phyloP scores from a whole-genome alignment of 1,140 invertebrate genomes.

The Hesperophylax magnus region DNA sequence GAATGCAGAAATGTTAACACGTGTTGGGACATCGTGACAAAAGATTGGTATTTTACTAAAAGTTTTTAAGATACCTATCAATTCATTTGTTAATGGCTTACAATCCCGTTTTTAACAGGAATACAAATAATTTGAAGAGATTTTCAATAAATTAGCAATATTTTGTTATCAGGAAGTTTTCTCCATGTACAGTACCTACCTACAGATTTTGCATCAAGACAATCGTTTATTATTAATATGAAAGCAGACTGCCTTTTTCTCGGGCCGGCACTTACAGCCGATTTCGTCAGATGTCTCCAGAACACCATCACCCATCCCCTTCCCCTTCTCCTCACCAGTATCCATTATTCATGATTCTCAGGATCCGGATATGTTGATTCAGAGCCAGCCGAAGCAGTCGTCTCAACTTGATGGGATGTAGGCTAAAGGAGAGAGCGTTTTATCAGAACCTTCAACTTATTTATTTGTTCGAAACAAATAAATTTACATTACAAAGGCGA shows the following conservation, averaged over 20 bases:
- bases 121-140: too few relatives aligned
- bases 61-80: too few relatives aligned
- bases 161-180: too few relatives aligned
- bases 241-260: conserved; percentile 28
- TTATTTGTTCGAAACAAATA: conserved; percentile 56
- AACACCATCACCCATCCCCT: conserved; percentile 35
- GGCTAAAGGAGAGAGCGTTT: conserved; percentile 31
- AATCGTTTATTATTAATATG: conserved; percentile 45
- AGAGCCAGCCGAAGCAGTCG: neutral
- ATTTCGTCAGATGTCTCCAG: conserved; percentile 46
- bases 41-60: too few relatives aligned
- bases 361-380: conserved; percentile 54
- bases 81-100: too few relatives aligned
- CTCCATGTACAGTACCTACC: too few relatives aligned
- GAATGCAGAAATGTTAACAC: too few relatives aligned
- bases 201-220: neutral
- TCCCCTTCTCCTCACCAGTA: neutral
- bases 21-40: too few relatives aligned
- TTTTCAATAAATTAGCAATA: too few relatives aligned
- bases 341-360: conserved; percentile 55
- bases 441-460: conserved; percentile 42
- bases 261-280: conserved; percentile 46
- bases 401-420: conserved; percentile 33
- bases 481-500: conserved; percentile 54
- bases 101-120: too few relatives aligned